These are phyloP conservation scores for Heliocidaris erythrogramma DNA, from an alignment of 35 echinoderm and acorn worm genomes.

Conservation along the genomic window DNA sequence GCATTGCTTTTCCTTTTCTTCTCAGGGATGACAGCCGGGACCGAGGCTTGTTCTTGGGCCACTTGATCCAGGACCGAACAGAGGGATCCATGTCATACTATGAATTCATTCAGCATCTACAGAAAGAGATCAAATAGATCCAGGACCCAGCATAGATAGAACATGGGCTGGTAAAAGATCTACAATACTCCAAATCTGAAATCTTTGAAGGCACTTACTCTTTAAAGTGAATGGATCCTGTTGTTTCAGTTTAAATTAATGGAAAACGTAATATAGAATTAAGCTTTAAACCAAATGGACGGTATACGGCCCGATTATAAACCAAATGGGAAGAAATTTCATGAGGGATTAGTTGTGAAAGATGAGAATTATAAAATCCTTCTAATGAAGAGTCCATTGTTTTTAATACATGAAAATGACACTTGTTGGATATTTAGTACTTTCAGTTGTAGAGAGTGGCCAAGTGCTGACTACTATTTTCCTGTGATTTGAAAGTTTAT, in stretches of 20 bases:
- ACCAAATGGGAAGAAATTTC: background rate
- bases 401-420: background rate
- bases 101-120: slow-evolving; percentile 95
- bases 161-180: background rate
- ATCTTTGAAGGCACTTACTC: background rate
- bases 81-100: slow-evolving; percentile 98
- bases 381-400: background rate
- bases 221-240: background rate
- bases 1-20: background rate
- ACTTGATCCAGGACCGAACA: slow-evolving; percentile 80
- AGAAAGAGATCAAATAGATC: slow-evolving; percentile 87
- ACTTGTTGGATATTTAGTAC: background rate
- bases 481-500: background rate
- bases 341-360: background rate
- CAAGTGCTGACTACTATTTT: no score
- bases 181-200: background rate
- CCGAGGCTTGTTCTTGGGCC: slow-evolving; percentile 74
- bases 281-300: background rate
- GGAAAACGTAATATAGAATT: background rate
- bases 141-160: background rate
- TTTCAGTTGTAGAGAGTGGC: no score
- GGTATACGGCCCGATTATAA: background rate
- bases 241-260: background rate
- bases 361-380: background rate
- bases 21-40: slow-evolving; percentile 83